Evolutionary conservation across 2,797 vertebrate genomes (phyloP).

Genomic region (Amphiprion clarkii): DNA sequence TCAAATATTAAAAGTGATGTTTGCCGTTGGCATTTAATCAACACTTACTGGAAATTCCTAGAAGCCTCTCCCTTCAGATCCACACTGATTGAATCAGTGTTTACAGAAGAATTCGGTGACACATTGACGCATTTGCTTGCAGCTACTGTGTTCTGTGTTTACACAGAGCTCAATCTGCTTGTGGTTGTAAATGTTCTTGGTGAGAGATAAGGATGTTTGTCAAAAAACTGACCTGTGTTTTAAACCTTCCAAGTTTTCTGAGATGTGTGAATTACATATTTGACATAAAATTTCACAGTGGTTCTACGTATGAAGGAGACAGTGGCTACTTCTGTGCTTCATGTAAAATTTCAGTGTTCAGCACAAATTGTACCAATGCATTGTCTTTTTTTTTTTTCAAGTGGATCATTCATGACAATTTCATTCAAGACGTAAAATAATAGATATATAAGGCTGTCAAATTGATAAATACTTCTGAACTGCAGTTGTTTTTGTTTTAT

Average conservation of each 20-base stretch:
- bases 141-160: constrained; percentile 18
- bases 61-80: background rate
- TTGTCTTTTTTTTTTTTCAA: background rate
- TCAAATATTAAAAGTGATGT: background rate
- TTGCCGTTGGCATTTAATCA: constrained; percentile 1
- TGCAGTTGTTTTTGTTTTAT: constrained; percentile 31
- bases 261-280: background rate
- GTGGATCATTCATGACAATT: constrained; percentile 8
- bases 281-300: background rate
- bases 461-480: background rate
- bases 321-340: background rate
- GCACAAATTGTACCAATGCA: background rate
- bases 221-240: background rate
- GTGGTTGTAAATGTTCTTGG: constrained; percentile 9
- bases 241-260: background rate
- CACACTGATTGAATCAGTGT: constrained; percentile 14
- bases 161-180: constrained; percentile 14
- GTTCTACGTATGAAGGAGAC: background rate
- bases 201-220: background rate
- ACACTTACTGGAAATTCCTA: background rate
- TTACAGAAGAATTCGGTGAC: constrained; percentile 6
- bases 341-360: background rate
- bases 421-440: constrained; percentile 30
- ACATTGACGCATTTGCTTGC: background rate
- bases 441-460: background rate